These are phyloP conservation scores for Mnemiopsis leidyi DNA, from an alignment of 37 sponge, comb jelly and placozoan genomes.

Conservation along the genomic window DNA sequence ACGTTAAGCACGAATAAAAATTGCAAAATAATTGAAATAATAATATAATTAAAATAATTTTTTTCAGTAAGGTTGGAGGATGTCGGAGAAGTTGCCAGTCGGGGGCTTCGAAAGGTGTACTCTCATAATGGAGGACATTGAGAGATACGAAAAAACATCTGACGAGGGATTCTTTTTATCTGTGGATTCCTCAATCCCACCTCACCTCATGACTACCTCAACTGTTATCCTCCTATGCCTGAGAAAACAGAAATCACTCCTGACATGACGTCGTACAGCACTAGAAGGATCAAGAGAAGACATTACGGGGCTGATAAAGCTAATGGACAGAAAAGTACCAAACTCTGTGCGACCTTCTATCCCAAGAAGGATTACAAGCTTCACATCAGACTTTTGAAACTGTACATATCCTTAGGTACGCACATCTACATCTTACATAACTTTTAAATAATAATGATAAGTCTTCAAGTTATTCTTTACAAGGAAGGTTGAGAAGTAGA, in stretches of 20 bases:
- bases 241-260: not conserved
- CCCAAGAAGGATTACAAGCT: not conserved
- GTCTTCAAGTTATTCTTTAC: no score
- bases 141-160: not conserved
- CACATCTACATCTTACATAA: no score
- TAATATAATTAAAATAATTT: no score
- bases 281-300: no score
- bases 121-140: not conserved
- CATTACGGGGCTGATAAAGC: no score
- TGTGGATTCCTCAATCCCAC: not conserved
- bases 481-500: no score
- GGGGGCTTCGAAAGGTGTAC: not conserved
- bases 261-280: constrained; percentile 35
- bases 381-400: not conserved
- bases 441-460: no score
- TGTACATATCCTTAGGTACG: not conserved
- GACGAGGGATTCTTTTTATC: not conserved
- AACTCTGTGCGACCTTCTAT: not conserved
- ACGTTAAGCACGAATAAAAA: no score
- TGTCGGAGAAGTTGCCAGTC: not conserved
- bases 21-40: no score
- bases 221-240: constrained; percentile 8
- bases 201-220: constrained; percentile 23
- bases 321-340: no score
- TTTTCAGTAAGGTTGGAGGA: constrained; percentile 38